A percentile compares a stretch with the other conserved stretches of the same genome.
These are phyloP conservation scores for Falco punctatus DNA, from an alignment of 2,113 vertebrate species.

Conservation along the genomic window DNA sequence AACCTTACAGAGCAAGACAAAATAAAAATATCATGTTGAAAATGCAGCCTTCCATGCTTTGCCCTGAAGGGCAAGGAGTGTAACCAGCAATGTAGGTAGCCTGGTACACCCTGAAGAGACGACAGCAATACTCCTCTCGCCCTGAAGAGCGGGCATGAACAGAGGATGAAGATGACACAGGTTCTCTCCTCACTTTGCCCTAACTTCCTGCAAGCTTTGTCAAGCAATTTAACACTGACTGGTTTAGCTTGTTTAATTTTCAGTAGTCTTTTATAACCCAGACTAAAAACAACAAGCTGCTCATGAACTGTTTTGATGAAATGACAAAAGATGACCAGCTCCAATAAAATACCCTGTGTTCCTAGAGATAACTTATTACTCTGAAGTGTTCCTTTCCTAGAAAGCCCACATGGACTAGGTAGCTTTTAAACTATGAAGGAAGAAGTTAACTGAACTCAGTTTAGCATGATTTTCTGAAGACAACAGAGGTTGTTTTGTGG, in stretches of 20 bases:
- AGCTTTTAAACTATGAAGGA: not conserved
- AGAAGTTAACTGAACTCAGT: not conserved
- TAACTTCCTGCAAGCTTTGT: not conserved
- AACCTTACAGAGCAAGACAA: not conserved
- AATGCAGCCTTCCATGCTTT: not conserved
- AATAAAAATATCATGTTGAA: not conserved
- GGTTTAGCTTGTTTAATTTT: not conserved
- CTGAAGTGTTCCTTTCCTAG: not conserved
- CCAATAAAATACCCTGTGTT: not conserved
- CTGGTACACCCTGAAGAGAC: not conserved
- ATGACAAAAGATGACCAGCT: not conserved
- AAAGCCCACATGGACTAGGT: not conserved
- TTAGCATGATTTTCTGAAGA: not conserved
- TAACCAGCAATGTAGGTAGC: not conserved
- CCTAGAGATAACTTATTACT: no score
- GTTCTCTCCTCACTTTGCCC: not conserved
- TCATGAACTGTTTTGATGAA: not conserved
- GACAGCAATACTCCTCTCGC: not conserved
- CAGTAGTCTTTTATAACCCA: not conserved
- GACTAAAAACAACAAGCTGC: not conserved
- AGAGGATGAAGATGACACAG: not conserved
- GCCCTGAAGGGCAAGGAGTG: not conserved
- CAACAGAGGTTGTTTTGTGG: not conserved
- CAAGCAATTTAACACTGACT: not conserved
- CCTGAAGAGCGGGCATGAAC: not conserved